A percentile compares a stretch with the other conserved stretches of the same genome.
Evolutionary conservation across 1,140 invertebrate species (phyloP).

Genomic region (Zaprionus capensis): DNA sequence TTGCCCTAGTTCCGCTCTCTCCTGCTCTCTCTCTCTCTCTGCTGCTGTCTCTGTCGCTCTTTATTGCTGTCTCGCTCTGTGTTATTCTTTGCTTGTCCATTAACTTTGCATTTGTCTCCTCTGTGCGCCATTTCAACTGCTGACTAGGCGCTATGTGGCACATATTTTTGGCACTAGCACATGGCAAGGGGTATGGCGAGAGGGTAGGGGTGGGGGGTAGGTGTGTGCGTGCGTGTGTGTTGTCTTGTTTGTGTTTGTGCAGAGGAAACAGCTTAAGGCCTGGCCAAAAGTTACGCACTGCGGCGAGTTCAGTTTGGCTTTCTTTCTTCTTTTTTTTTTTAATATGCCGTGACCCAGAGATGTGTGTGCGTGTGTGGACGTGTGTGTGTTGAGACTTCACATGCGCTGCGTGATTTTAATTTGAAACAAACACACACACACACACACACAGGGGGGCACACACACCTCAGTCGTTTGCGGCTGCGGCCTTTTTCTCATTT

Average conservation of each 20-base stretch:
- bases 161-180: constrained; percentile 45
- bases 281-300: constrained; percentile 76
- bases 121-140: constrained; percentile 38
- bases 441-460: neutral
- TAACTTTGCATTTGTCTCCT: constrained; percentile 50
- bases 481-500: constrained; percentile 59
- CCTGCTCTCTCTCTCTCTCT: neutral
- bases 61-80: neutral
- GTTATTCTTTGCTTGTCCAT: constrained; percentile 32
- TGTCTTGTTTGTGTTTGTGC: constrained; percentile 22
- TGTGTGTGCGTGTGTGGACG: constrained; percentile 43
- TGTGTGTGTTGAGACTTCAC: constrained; percentile 56
- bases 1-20: constrained; percentile 1
- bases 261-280: constrained; percentile 36
- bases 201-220: neutral
- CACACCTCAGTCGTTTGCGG: constrained; percentile 43
- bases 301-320: constrained; percentile 46
- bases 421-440: constrained; percentile 64
- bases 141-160: constrained; percentile 49
- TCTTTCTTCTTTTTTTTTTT: constrained; percentile 48
- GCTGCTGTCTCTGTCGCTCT: neutral
- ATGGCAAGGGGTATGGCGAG: neutral
- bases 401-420: constrained; percentile 80
- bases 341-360: constrained; percentile 68
- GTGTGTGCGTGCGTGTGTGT: constrained; percentile 9